Evolutionary conservation across 2,113 vertebrate species (phyloP), one percentile per base, ranked within the genome.

Genomic region (Zeus faber): DNA sequence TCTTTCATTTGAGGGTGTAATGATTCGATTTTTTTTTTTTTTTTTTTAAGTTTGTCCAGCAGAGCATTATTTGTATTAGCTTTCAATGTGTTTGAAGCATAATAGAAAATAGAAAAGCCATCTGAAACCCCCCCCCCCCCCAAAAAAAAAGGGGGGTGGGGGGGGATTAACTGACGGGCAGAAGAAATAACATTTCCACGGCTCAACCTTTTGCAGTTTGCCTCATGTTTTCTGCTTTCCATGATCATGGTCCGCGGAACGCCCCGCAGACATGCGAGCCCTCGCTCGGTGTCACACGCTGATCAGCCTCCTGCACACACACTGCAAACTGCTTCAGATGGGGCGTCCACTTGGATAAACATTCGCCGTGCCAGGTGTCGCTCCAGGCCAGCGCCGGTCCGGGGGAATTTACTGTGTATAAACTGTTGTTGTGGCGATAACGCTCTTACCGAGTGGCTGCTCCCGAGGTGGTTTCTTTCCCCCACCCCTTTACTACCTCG

Each of bases 301-400:
- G 73, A 69, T 79, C 65, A 79, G 74, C 76, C 71, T n/a, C 37
- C 6, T 14, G 6, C 41, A 44, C 17, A 13, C 63, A 54, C 63
- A 76, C 76, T 79, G 79, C 82, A 84, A 88, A 89, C 87, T 82
- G 73, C 79, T 79, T 79, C 72, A 82, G 88, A 87, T 88, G 84
- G 82, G 72, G 84, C 83, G 84, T 86, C 88, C 80, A 84, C 82
- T 86, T 70, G 74, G 83, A 90, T 90, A 85, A 89, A 87, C 85
- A 83, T 88, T 91, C 85, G 78, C 74, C 62, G 51, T 45, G 65
- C 62, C 72, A 82, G 85, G 78, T 72, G 76, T 71, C 80, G 88
- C 87, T 88, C 43, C 78, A 62, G 88, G 86, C 87, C 58, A 83
- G 69, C 29, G 67, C 72, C 58, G 61, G 82, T 80, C 72, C 69